These are phyloP conservation scores for Zaprionus ghesquierei DNA, from an alignment of 1,140 invertebrate species.

Conservation along the genomic window DNA sequence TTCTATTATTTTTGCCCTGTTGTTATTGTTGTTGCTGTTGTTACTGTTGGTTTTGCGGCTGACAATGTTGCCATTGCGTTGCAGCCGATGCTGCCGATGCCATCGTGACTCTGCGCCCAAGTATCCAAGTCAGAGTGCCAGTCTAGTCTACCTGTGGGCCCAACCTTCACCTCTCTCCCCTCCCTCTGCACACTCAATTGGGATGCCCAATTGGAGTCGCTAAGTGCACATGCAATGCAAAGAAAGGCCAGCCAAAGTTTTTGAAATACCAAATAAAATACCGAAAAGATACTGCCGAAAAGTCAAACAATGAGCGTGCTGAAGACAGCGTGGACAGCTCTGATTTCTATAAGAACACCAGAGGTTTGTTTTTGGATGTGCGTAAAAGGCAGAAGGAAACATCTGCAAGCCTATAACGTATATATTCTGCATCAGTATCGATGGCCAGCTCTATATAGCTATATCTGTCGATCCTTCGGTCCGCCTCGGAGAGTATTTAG, in stretches of 20 bases:
- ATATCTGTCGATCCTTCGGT: too few relatives aligned
- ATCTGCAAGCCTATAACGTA: too few relatives aligned
- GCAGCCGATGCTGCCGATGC: slow-evolving; percentile 4
- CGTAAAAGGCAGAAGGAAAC: too few relatives aligned
- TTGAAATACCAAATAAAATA: slow-evolving; percentile 31
- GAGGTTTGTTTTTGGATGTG: too few relatives aligned
- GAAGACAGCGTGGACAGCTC: background rate
- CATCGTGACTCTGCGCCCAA: slow-evolving; percentile 33
- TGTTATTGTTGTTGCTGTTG: slow-evolving; percentile 18
- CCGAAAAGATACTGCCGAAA: slow-evolving; percentile 12
- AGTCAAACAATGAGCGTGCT: slow-evolving; percentile 19
- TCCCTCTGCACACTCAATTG: background rate
- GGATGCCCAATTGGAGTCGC: background rate
- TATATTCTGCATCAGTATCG: too few relatives aligned
- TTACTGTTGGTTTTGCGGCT: slow-evolving; percentile 16
- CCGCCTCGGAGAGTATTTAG: too few relatives aligned
- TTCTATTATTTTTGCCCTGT: slow-evolving; percentile 19
- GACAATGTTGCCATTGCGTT: slow-evolving; percentile 31
- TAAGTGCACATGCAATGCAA: slow-evolving; percentile 20
- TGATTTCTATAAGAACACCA: background rate
- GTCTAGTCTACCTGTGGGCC: too few relatives aligned
- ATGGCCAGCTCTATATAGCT: too few relatives aligned
- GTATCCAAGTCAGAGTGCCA: background rate
- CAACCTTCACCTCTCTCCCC: background rate
- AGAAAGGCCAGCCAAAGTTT: slow-evolving; percentile 18